Conservation (phyloP, 35 echinoderm and acorn worm species). For the Anneissia japonica region DNA sequence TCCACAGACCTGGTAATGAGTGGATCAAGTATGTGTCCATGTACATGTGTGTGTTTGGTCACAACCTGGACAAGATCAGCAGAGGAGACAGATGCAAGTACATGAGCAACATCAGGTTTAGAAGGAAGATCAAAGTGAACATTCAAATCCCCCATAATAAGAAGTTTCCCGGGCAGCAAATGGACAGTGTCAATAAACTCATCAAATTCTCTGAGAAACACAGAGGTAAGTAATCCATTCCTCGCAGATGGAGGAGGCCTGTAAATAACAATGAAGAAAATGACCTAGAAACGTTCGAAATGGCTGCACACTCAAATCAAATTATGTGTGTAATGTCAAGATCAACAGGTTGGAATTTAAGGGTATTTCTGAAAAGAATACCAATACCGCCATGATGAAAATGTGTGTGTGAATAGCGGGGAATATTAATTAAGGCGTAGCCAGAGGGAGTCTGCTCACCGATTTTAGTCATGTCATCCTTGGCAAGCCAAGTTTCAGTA, state of each 20-base stretch:
- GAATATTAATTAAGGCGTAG: conserved; percentile 12
- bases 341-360: neutral
- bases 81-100: neutral
- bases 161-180: conserved; percentile 4
- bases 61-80: neutral
- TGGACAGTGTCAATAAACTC: conserved; percentile 7
- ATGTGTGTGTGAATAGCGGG: neutral
- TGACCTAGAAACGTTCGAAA: neutral
- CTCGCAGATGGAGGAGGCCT: conserved; percentile 21
- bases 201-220: conserved; percentile 8
- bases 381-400: conserved; percentile 13
- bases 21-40: conserved; percentile 7
- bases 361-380: neutral
- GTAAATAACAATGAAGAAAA: conserved; percentile 11
- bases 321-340: neutral
- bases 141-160: conserved; percentile 4
- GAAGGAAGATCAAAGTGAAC: neutral
- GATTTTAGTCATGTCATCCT: neutral
- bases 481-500: conserved; percentile 19
- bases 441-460: neutral
- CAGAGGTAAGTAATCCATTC: conserved; percentile 1
- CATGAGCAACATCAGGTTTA: neutral
- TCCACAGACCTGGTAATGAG: conserved; percentile 7
- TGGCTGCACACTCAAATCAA: conserved; percentile 2
- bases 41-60: neutral